Evolutionary conservation across 2,113 vertebrate genomes (phyloP), one percentile per base, ranked within the genome.

Genomic region (Collichthys lucidus): DNA sequence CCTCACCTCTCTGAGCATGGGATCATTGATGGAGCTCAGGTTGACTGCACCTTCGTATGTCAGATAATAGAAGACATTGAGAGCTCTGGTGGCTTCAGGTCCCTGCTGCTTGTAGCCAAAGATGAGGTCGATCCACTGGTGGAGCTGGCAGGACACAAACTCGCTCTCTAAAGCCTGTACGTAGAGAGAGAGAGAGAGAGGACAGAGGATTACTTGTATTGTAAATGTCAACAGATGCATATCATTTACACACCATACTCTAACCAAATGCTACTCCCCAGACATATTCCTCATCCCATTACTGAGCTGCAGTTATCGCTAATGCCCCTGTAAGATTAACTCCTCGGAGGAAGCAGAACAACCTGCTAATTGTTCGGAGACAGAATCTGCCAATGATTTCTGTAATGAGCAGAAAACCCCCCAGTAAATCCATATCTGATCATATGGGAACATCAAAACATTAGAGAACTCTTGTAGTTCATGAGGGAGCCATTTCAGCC

Each of bases 21-120:
- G 96, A 89, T 99, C 98, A 0, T 74, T 95, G 95, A 99, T 97
- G 76, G 97, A 97, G 93, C 94, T 98, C 86, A 99, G 94, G 94
- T 97, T 97, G 90, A 99, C 96, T 3, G 97, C 94, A 50, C 98
- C 97, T 92, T 99, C 98, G 0, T 99, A 99, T 65, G 98, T 99
- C 87, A 99, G 92, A 86, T 99, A 98, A 92, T 98, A 99, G 96
- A 97, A 99, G 4, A 99, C 96, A 44, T 99, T 99, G 77, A 99
- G 96, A 11, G 97, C 94, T 83, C 97, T 94, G 40, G 95, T 93
- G 60, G 98, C 98, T 91, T 99, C 98, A 5, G 98, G 98, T 11
- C 98, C 98, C 94, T 98, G 98, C 89, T 99, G 98, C 75, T 99
- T 99, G 92, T 99, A 99, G 92, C 98, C 98, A 78, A 99, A 99